Evolutionary conservation across 2,113 vertebrate species (phyloP).

Genomic region (Engystomops pustulosus): DNA sequence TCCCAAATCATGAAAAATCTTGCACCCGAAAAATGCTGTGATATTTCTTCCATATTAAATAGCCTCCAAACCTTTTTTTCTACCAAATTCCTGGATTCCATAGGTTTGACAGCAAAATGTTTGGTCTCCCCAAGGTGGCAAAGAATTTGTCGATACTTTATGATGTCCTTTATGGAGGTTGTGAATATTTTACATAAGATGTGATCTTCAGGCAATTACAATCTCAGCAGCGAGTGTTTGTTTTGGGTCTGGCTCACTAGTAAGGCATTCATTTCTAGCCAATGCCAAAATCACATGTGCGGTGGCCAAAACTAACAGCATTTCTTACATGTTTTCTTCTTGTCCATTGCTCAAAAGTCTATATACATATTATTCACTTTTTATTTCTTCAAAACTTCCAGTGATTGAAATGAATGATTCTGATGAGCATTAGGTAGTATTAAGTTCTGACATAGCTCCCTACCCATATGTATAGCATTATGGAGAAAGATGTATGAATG

Average conservation of each 20-base stretch:
- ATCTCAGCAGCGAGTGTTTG: conserved; percentile 55
- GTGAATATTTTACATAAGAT: conserved; percentile 67
- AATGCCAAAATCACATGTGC: conserved; percentile 60
- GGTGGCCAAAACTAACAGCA: conserved; percentile 65
- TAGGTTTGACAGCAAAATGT: conserved; percentile 63
- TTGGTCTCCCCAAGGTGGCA: conserved; percentile 63
- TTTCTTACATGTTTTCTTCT: conserved; percentile 44
- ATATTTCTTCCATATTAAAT: background rate
- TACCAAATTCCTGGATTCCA: conserved; percentile 35
- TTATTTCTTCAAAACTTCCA: conserved; percentile 4
- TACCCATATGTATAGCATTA: background rate
- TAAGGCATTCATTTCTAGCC: conserved; percentile 67
- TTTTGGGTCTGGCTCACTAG: conserved; percentile 64
- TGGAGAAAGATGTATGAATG: background rate
- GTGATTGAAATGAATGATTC: conserved; percentile 6
- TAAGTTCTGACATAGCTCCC: background rate
- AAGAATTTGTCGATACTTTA: conserved; percentile 64
- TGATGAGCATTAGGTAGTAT: background rate
- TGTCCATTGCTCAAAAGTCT: conserved; percentile 42
- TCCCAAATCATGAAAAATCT: background rate
- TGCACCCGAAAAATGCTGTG: background rate
- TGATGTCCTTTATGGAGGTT: conserved; percentile 61
- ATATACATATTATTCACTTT: background rate
- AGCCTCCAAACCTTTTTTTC: background rate
- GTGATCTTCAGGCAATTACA: conserved; percentile 67